Evolutionary conservation across 2,888 invertebrate species (phyloP), one percentile per base, ranked within the genome.

Genomic region (Acleris sparsana): DNA sequence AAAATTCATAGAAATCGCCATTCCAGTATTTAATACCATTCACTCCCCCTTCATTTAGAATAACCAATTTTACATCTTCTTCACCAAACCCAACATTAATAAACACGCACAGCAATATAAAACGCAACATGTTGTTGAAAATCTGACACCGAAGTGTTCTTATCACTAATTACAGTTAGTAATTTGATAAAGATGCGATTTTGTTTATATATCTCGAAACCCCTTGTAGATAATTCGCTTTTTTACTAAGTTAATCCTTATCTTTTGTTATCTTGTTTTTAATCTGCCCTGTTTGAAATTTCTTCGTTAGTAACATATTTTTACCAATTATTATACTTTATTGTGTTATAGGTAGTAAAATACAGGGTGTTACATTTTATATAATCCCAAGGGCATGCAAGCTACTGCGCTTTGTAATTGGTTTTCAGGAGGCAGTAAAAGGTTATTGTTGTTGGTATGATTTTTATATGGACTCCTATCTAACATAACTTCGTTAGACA

Each of bases 1-100:
- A 89, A 62, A 89, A 92, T 63, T 90, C 89, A 72, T 83, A 88
- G 61, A 80, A 89, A 53, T 91, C 89, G 0, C 89, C 92, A 76
- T 87, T 80, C 92, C 91, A 92, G 62, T 82, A 88, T 48, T 88
- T 89, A n/a, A 77, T 78, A 0, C 88, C 92, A 1, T 74, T 73
- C 1, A 92, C 79, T 1, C 69, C 72, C 0, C 92, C 92, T 22
- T 86, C 80, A 17, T 87, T 84, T 39, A 90, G 71, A 1, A 76
- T 58, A 0, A 92, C 84, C 3, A 75, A 71, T 61, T 72, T 84
- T 13, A 68, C 70, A 16, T 78, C 78, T 1, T 80, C 75, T 7
- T 79, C 76, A 48, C 72, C 74, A n/a, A 72, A 67, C 59, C 78
- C 74, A 71, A 59, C 70, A 3, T 68, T 62, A 16, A 83, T 17